phyloP scores from a whole-genome alignment of 2,888 invertebrate genomes.

The Agonopterix alstromeriana region DNA sequence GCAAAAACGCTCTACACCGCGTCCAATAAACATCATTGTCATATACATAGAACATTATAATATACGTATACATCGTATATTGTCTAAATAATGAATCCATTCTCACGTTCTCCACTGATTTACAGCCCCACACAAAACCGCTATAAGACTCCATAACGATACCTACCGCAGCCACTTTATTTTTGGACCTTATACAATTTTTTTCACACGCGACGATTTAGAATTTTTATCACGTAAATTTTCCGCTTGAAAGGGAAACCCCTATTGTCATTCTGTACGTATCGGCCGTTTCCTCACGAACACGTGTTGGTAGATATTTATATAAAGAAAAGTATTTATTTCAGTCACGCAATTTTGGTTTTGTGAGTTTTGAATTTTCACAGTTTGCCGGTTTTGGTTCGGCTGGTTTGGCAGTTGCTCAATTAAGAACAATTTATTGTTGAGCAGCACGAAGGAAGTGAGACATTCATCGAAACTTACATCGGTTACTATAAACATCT shows the following conservation, averaged over 20 bases:
- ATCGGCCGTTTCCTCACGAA: conserved; percentile 64
- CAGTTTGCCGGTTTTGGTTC: conserved; percentile 34
- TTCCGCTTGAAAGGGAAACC: conserved; percentile 74
- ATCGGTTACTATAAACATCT: no score
- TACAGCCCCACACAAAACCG: conserved; percentile 56
- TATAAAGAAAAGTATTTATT: conserved; percentile 56
- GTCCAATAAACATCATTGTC: neutral
- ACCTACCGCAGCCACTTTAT: conserved; percentile 72
- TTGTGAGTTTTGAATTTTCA: conserved; percentile 50
- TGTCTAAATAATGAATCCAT: conserved; percentile 65
- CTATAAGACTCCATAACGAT: conserved; percentile 63
- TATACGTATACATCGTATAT: conserved; percentile 23
- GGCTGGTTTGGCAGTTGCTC: conserved; percentile 34
- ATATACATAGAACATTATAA: no score
- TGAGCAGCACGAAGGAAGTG: conserved; percentile 42
- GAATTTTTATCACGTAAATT: conserved; percentile 76
- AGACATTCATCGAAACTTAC: conserved; percentile 2
- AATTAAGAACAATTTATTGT: conserved; percentile 50
- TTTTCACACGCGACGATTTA: conserved; percentile 70
- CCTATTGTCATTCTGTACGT: conserved; percentile 67
- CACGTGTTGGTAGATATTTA: conserved; percentile 60
- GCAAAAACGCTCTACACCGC: conserved; percentile 7
- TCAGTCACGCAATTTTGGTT: conserved; percentile 67
- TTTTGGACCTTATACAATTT: conserved; percentile 64
- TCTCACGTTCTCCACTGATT: conserved; percentile 66